Conservation (phyloP, 2,113 vertebrate species). For the Choloepus hoffmanni region DNA sequence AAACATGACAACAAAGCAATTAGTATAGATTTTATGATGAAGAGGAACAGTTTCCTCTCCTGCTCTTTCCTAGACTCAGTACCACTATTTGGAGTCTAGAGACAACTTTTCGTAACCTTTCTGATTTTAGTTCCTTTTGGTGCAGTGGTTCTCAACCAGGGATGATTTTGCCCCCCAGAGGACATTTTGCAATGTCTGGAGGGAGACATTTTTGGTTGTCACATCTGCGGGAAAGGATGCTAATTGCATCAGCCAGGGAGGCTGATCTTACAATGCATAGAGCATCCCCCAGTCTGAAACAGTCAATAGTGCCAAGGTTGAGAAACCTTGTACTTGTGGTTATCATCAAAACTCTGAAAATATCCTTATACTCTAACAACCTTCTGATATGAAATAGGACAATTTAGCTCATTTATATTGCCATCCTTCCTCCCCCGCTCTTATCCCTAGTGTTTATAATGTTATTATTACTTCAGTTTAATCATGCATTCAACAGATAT, state of each 20-base stretch:
- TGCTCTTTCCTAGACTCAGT: not conserved
- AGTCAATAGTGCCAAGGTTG: not conserved
- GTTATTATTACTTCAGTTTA: constrained; percentile 36
- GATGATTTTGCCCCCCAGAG: not conserved
- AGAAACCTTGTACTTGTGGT: not conserved
- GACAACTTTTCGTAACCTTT: constrained; percentile 5
- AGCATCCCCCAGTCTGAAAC: not conserved
- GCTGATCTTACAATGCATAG: not conserved
- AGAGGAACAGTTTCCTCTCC: not conserved
- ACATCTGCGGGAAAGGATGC: not conserved
- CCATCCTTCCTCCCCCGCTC: not conserved
- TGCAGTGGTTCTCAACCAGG: not conserved
- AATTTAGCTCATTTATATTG: constrained; percentile 25
- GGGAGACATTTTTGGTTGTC: not conserved
- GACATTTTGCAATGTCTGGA: not conserved
- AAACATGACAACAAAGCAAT: constrained; percentile 4
- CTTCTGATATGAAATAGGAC: constrained; percentile 6
- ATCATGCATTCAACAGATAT: not conserved
- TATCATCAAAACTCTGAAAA: constrained; percentile 28
- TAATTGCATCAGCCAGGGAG: not conserved
- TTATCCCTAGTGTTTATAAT: not conserved
- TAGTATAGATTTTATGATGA: constrained; percentile 8
- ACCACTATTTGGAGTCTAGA: not conserved
- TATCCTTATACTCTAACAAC: not conserved
- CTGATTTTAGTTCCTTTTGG: not conserved